Evolutionary conservation across 2,797 vertebrate genomes (phyloP), one percentile per base, ranked within the genome.

Genomic region (Acanthurus lineatus): DNA sequence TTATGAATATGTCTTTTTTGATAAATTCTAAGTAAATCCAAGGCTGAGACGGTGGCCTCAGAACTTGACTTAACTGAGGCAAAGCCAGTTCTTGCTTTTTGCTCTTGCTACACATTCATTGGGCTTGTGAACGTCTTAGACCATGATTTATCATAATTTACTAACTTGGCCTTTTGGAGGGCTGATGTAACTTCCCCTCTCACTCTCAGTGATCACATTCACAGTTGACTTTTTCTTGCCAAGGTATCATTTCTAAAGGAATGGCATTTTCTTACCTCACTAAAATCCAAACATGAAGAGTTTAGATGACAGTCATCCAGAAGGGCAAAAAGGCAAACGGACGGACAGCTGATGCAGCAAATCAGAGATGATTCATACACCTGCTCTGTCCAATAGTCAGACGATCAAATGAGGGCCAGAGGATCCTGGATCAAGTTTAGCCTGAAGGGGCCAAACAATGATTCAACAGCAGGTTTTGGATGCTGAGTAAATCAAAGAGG

Each of bases 121-220:
- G 58, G 63, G 68, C 68, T 84, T 70, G 85, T 81, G 69, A 79
- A 86, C 73, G 81, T 86, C 69, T 89, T 48, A 69, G 73, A 68
- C 77, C 63, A 79, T 83, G 76, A 81, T 75, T 86, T 83, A 89
- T 90, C 78, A 84, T 88, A 82, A 90, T 85, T 89, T 79, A 86
- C 81, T 67, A 67, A 77, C 62, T 84, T 90, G 89, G 84, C 82
- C 69, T 79, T 82, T 73, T 68, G 68, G 22, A 75, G 54, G 57
- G 79, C 65, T 94, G 90, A 93, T 86, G 92, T 89, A 88, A 93
- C 87, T 88, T 91, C 86, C 85, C 73, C 69, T 89, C 91, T 90
- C 58, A 61, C 49, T 81, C 80, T 61, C 68, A 35, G 63, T 84
- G 77, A 91, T 89, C 86, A 83, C 86, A 86, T 91, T 91, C 73